A percentile compares a stretch with the other conserved stretches of the same genome.
These are phyloP conservation scores for Rosalia funebris DNA, from an alignment of 2,888 invertebrate species.

Conservation along the genomic window DNA sequence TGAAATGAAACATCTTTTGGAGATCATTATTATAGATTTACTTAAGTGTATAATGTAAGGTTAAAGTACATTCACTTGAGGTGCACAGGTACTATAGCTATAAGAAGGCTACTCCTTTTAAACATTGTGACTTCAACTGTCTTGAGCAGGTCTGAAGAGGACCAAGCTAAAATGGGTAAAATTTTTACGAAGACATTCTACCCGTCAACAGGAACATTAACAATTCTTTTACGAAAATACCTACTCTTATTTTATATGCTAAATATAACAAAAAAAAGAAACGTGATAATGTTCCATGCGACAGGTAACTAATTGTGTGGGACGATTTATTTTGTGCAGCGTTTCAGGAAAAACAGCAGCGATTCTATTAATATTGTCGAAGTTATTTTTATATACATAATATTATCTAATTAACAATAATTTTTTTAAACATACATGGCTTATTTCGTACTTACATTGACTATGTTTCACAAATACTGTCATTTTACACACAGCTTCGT, in stretches of 20 bases:
- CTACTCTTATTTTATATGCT: background rate
- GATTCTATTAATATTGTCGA: slow-evolving; percentile 46
- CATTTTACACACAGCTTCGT: slow-evolving; percentile 30
- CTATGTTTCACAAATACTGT: slow-evolving; percentile 51
- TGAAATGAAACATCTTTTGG: slow-evolving; percentile 24
- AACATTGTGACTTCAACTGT: slow-evolving; percentile 42
- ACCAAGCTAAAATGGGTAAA: slow-evolving; percentile 35
- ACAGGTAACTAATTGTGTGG: slow-evolving; percentile 29
- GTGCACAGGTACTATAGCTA: slow-evolving; percentile 50
- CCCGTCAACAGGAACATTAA: slow-evolving; percentile 28
- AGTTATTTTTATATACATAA: slow-evolving; percentile 42
- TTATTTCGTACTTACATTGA: slow-evolving; percentile 46
- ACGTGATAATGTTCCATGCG: slow-evolving; percentile 26
- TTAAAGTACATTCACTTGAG: slow-evolving; percentile 47
- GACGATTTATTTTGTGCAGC: slow-evolving; percentile 39
- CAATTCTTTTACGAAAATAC: slow-evolving; percentile 28
- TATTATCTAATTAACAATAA: slow-evolving; percentile 41
- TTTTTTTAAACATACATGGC: slow-evolving; percentile 43
- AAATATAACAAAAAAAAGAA: slow-evolving; percentile 36
- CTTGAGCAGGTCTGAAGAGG: slow-evolving; percentile 39
- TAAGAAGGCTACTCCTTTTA: slow-evolving; percentile 41
- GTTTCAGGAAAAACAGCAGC: slow-evolving; percentile 32
- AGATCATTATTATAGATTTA: slow-evolving; percentile 45
- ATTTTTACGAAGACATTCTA: slow-evolving; percentile 21
- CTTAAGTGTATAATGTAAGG: slow-evolving; percentile 43